Base-by-base conservation (phyloP, 1,140 invertebrate species). In the Drosophila ficusphila region DNA sequence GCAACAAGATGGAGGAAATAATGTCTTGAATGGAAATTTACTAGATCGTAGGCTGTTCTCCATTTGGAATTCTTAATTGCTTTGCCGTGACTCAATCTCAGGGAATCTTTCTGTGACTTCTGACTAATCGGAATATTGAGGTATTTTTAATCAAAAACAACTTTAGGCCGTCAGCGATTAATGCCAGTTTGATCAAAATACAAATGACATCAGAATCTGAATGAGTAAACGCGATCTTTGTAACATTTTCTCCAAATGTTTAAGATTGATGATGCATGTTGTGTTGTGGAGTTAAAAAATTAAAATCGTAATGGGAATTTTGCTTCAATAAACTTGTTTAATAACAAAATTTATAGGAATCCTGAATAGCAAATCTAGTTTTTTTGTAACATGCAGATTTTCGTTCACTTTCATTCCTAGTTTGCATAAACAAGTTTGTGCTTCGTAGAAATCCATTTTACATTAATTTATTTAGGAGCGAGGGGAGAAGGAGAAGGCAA, bases 381-480 rank as follows among this genome's bases (percentile, higher is more conserved):
- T n/a, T n/a, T n/a, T n/a, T n/a, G n/a, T n/a, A n/a, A n/a, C n/a
- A 23, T 12, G 12, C 46, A 16, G 3, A 4, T 47, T 54, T 57
- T 11, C 6, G 1, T 6, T 12, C n/a, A n/a, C n/a, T 58, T 52
- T 16, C n/a, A n/a, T n/a, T n/a, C n/a, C n/a, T n/a, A n/a, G n/a
- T 18, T 41, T 18, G 61, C 56, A 62, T 62, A 65, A 65, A 38
- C 54, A 41, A 38, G 41, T 38, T 39, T 14, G 18, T 29, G 9
- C 23, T 29, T 21, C 60, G 53, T 38, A 53, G 9, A 27, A 39
- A 47, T 46, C 19, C 19, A 31, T 67, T 67, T 67, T 42, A 62
- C 58, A 62, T 67, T 27, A 51, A 65, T 36, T 60, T 61, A 42
- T 60, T 60, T 64, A 27, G 33, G 29, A 25, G 53, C 18, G 36